Evolutionary conservation across 1,140 invertebrate genomes (phyloP).

Genomic region (Procambarus clarkii): DNA sequence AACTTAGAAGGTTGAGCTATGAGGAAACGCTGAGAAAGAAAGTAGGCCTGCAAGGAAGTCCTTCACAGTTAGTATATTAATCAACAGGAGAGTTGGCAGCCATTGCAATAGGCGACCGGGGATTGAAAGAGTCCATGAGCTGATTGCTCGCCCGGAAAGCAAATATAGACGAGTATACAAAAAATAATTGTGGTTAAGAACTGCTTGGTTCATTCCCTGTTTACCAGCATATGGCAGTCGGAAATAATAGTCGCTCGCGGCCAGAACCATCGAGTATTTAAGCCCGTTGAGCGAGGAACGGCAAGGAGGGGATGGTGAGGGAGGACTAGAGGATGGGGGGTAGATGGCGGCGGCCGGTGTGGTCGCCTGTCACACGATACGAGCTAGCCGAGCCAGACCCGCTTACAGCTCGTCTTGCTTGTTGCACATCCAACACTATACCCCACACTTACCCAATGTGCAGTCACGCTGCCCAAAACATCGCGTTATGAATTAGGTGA

Average conservation of each 20-base stretch:
- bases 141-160: no score
- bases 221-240: neutral
- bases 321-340: neutral
- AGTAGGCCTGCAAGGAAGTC: no score
- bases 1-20: no score
- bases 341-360: neutral
- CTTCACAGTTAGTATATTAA: no score
- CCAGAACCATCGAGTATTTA: neutral
- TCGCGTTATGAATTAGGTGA: no score
- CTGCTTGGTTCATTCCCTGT: neutral
- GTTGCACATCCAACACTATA: neutral
- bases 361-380: slow-evolving; percentile 4
- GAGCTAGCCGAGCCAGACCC: neutral
- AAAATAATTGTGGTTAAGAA: no score
- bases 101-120: no score
- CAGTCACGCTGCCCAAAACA: no score
- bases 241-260: neutral
- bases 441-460: neutral
- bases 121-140: no score
- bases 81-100: no score
- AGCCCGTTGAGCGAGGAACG: neutral
- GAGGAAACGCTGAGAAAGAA: no score
- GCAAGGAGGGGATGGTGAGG: neutral
- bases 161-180: no score
- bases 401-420: neutral